Evolutionary conservation across 2,888 invertebrate species (phyloP), one percentile per base, ranked within the genome.

Genomic region (Apotomis turbidana): DNA sequence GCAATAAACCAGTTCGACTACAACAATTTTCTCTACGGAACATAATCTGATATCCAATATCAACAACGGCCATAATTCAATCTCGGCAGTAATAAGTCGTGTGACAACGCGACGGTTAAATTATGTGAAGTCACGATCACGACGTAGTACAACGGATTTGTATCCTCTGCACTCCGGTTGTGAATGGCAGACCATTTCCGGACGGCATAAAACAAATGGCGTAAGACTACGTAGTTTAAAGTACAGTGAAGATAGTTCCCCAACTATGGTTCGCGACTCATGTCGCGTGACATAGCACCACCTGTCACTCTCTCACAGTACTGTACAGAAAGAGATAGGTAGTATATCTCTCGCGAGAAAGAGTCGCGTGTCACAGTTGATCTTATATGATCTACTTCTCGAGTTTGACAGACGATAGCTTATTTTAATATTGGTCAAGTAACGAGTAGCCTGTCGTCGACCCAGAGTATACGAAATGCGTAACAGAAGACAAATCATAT

Each of bases 141-240:
- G 74, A 60, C 69, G 64, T 75, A 77, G 74, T 73, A 76, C 74
- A 66, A 74, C 69, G 76, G 71, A 75, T 76, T 77, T 79, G 78
- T 81, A 78, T 81, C 80, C 83, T 81, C 76, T 71, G 74, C 74
- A 69, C 75, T 70, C 73, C 27, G 73, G 70, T 79, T 78, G 76
- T 78, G 77, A 82, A 78, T 83, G 80, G 79, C 77, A 62, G 76
- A 70, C 78, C 70, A 81, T 83, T 85, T 87, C 86, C 85, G 80
- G 76, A 78, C 74, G 76, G 74, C 73, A 74, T 73, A 75, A 38
- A 74, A 77, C 71, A 76, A 70, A 78, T 76, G 80, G 78, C 76
- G 70, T 76, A 68, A 75, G 38, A 58, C 41, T 61, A 46, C 44
- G 68, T 54, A 57, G 59, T 36, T 66, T 61, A 46, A 13, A 13